Evolutionary conservation across 2,797 vertebrate genomes (phyloP), one percentile per base, ranked within the genome.

Genomic region (Lindbergichthys nudifrons): DNA sequence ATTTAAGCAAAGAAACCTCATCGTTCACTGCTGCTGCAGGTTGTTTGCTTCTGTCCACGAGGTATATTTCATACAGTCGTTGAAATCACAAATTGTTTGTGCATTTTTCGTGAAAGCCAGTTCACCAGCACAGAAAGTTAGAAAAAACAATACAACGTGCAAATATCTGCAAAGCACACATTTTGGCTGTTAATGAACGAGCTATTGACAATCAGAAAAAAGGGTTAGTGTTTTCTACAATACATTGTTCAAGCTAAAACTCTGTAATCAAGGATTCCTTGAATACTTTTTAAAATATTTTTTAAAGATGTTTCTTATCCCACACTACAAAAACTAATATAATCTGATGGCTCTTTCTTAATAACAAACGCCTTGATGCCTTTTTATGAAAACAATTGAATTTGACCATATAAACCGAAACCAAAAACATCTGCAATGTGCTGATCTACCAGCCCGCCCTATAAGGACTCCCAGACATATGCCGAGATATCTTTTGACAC

Each of bases 21-120:
- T 9, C 19, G 63, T 75, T 83, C 42, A 12, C 13, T 61, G 63
- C 26, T 58, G 8, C n/a, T 71, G 46, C 21, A 45, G 9, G 32
- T 68, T 67, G 26, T 65, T 10, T 53, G 21, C 50, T 77, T 57
- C 62, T 71, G n/a, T 67, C 19, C 58, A 32, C 2, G 18, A 32
- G 26, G 6, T 43, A 11, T 42, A 0, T 59, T 48, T 3, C 4
- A 23, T 4, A 45, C 6, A 0, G 1, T 62, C 30, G 21, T 5
- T 69, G 0, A 30, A 2, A 65, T 7, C 12, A 66, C 8, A 36
- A 5, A 1, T 26, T 0, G 9, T 57, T 43, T 47, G 21, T 0
- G 1, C 14, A 60, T 62, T 7, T 15, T 45, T 39, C 30, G n/a
- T 72, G 72, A 10, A 63, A 54, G n/a, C 4, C 21, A 66, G 52